Conservation (phyloP, 2,888 invertebrate genomes). For the Tetragonisca angustula region DNA sequence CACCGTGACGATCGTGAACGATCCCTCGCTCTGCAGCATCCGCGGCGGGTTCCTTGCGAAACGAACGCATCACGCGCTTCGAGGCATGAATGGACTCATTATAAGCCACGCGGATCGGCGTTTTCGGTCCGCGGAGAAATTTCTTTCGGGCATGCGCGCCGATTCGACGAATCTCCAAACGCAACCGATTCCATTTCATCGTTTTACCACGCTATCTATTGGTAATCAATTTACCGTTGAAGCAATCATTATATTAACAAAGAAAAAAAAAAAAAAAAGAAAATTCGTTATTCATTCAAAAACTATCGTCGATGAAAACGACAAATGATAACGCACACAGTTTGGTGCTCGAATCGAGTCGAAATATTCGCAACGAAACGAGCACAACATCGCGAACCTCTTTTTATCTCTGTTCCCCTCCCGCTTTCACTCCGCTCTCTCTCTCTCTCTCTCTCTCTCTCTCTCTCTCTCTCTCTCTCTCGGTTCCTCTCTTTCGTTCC, state of each 20-base stretch:
- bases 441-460: background rate
- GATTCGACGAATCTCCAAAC: background rate
- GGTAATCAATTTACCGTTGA: too few relatives aligned
- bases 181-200: background rate
- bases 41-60: background rate
- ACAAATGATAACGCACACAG: slow-evolving; percentile 1
- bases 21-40: slow-evolving; percentile 7
- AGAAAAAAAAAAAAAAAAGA: too few relatives aligned
- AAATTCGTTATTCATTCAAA: background rate
- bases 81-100: slow-evolving; percentile 41
- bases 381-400: slow-evolving; percentile 3
- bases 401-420: background rate
- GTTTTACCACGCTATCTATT: too few relatives aligned
- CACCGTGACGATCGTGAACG: background rate
- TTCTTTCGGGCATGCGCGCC: background rate
- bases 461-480: background rate
- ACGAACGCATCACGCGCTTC: slow-evolving; percentile 15
- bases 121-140: slow-evolving; percentile 22
- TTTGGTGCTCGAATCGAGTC: background rate
- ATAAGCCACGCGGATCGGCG: slow-evolving; percentile 37
- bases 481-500: background rate
- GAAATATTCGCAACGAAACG: slow-evolving; percentile 34
- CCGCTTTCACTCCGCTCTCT: too few relatives aligned
- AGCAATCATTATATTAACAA: background rate
- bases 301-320: background rate